A percentile compares a stretch with the other conserved stretches of the same genome.
Evolutionary conservation across 2,888 invertebrate genomes (phyloP).

Genomic region (Cephus runcator): DNA sequence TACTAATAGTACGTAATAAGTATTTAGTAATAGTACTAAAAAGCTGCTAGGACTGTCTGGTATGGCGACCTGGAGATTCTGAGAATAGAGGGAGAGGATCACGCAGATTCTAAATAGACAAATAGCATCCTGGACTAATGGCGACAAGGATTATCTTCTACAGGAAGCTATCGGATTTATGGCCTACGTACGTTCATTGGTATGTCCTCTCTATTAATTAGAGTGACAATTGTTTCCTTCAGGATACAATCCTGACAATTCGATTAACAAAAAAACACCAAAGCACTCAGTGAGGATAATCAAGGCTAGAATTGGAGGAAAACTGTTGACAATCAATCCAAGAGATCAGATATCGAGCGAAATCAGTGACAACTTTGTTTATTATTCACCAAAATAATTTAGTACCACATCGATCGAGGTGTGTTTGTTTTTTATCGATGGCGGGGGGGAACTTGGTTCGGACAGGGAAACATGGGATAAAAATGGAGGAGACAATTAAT

Average conservation of each 20-base stretch:
- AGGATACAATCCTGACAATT: background rate
- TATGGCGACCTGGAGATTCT: background rate
- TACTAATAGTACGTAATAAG: background rate
- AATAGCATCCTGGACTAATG: background rate
- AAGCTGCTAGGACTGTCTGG: background rate
- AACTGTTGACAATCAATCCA: background rate
- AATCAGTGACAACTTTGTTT: constrained; percentile 52
- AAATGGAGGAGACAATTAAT: constrained; percentile 27
- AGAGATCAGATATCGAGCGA: constrained; percentile 4
- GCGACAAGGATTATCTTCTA: background rate
- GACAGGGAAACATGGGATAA: constrained; percentile 22
- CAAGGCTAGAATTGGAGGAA: background rate
- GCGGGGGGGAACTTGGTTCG: background rate
- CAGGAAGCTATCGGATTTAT: background rate
- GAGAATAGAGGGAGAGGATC: background rate
- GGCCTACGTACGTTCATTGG: background rate
- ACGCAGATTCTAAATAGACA: background rate
- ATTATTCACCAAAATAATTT: constrained; percentile 55
- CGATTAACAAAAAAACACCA: background rate
- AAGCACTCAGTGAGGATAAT: background rate
- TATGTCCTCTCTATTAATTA: background rate
- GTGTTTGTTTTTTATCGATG: constrained; percentile 3
- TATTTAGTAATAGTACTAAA: background rate
- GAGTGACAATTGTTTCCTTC: background rate
- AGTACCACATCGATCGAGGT: constrained; percentile 49